These are phyloP conservation scores for Phenacoccus solenopsis DNA, from an alignment of 1,140 invertebrate genomes.

Conservation along the genomic window DNA sequence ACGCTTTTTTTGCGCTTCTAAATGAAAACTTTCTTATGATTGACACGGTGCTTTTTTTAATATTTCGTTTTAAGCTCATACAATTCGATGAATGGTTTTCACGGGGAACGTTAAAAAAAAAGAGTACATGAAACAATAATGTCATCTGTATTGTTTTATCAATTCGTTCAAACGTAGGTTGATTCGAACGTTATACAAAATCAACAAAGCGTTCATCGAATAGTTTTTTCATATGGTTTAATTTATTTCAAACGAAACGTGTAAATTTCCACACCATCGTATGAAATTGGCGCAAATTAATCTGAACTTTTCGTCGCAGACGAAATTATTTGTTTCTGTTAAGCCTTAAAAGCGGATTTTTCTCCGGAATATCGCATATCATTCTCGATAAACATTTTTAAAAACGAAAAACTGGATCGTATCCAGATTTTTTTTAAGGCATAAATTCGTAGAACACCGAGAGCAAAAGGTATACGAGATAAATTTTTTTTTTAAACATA, in stretches of 20 bases:
- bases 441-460: not conserved
- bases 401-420: not conserved
- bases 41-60: not conserved
- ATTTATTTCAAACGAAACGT: not conserved
- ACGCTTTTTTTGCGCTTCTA: not conserved
- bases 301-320: not conserved
- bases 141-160: not conserved
- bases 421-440: not conserved
- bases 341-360: not conserved
- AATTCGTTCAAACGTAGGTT: not conserved
- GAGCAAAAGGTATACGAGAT: not conserved
- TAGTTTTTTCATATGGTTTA: not conserved
- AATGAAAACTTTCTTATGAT: not conserved
- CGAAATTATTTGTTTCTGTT: not conserved
- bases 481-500: not conserved
- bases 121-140: not conserved
- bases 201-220: too few relatives aligned
- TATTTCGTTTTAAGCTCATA: not conserved
- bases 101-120: not conserved
- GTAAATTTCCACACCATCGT: not conserved
- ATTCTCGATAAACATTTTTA: not conserved
- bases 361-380: not conserved
- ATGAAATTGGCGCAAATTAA: not conserved
- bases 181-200: not conserved
- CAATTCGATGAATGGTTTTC: not conserved